phyloP scores from a whole-genome alignment of 2,888 invertebrate genomes.

The Acanthosoma haemorrhoidale region DNA sequence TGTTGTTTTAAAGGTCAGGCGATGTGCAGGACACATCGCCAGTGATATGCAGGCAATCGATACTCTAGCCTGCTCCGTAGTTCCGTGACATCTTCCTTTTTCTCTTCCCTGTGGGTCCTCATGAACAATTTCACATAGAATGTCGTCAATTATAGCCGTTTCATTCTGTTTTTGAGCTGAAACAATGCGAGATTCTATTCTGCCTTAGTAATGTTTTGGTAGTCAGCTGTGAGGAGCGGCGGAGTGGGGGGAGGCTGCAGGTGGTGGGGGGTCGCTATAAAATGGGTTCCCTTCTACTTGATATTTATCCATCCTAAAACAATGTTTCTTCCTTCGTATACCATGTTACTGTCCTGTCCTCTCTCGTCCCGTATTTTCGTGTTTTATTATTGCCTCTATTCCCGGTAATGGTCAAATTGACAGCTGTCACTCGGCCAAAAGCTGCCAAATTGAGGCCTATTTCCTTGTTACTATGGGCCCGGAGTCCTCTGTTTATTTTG shows the following conservation, averaged over 20 bases:
- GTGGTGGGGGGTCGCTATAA: conserved; percentile 27
- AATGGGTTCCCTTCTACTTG: neutral
- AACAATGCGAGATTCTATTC: neutral
- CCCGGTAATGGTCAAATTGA: too few relatives aligned
- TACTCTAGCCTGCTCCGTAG: neutral
- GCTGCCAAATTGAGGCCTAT: too few relatives aligned
- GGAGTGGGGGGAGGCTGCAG: conserved; percentile 46
- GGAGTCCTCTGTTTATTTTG: neutral
- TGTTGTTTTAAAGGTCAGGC: conserved; percentile 26
- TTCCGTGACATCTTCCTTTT: neutral
- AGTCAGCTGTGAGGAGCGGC: conserved; percentile 50
- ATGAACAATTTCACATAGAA: neutral
- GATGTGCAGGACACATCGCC: neutral
- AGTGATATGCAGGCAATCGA: conserved; percentile 5
- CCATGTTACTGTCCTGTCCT: too few relatives aligned
- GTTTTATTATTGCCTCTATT: too few relatives aligned
- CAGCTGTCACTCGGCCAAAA: too few relatives aligned
- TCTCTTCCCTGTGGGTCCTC: neutral
- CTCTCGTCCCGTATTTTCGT: too few relatives aligned
- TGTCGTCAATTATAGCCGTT: neutral
- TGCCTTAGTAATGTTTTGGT: conserved; percentile 49
- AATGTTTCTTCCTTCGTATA: too few relatives aligned
- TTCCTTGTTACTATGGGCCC: too few relatives aligned
- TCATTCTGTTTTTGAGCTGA: neutral
- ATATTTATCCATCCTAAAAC: too few relatives aligned